Evolutionary conservation across 2,888 invertebrate species (phyloP), one percentile per base, ranked within the genome.

Genomic region (Melitaea athalia): DNA sequence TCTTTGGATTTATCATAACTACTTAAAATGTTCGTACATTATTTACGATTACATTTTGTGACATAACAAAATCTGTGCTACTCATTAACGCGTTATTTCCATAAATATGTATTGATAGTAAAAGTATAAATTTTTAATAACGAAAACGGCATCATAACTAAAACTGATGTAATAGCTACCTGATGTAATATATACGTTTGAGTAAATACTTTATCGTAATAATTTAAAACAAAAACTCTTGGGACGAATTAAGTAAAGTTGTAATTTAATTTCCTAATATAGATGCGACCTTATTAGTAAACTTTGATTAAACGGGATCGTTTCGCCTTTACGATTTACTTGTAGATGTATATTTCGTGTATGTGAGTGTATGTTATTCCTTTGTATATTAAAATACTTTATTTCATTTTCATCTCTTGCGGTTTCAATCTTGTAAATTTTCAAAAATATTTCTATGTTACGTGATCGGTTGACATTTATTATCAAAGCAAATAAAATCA

Each of bases 231-330:
- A 55, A 33, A 55, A 55, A 55, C 33, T 14, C 14, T n/a, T 7
- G 31, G 53, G 1, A 12, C 33, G 14, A 6, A 31, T 24, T 55
- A 6, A 52, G 11, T 24, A 0, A 12, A 52, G 17, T 52, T 24
- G 52, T 33, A 31, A 55, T 31, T 55, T 55, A 55, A 31, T 14
- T 31, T 24, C 53, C 33, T 14, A 33, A 55, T 55, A 55, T 55
- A 55, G 53, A 55, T 14, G 53, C 12, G 14, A 33, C 53, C 53
- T 55, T 55, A 55, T 55, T 55, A 33, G 53, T 55, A 55, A 55
- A 55, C 33, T 55, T 55, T 31, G 31, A 33, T 55, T 33, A 55
- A 14, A 7, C 14, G 53, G 53, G 53, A 55, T 31, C 53, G 2
- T n/a, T 49, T 14, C n/a, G 47, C 47, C 5, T 49, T 14, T 45